These are phyloP conservation scores for Diorhabda elongata DNA, from an alignment of 1,140 invertebrate genomes.

Conservation along the genomic window DNA sequence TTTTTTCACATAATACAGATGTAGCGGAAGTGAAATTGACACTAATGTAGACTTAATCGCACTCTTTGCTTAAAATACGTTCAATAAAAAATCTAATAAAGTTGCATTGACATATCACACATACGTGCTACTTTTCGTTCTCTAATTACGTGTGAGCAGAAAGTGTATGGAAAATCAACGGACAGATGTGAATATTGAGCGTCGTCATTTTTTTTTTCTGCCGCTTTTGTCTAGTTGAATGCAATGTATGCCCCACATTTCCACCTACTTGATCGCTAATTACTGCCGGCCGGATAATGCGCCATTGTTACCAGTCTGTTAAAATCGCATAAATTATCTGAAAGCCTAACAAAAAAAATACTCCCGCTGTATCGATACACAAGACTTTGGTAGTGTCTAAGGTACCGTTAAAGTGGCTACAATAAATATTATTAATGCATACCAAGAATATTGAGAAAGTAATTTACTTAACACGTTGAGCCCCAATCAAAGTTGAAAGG, in stretches of 20 bases:
- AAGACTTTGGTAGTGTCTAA: not conserved
- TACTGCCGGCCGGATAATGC: slow-evolving; percentile 40
- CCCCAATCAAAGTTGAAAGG: no score
- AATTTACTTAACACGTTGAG: no score
- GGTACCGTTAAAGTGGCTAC: not conserved
- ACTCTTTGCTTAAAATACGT: no score
- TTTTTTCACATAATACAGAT: no score
- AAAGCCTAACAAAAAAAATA: slow-evolving; percentile 16
- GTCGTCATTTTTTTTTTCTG: slow-evolving; percentile 30
- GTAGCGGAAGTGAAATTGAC: no score
- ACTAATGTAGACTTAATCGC: no score
- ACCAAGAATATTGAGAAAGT: no score
- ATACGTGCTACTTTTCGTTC: slow-evolving; percentile 10
- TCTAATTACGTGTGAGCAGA: slow-evolving; percentile 16
- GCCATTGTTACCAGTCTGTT: slow-evolving; percentile 42
- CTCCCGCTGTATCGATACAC: slow-evolving; percentile 8
- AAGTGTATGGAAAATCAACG: slow-evolving; percentile 25
- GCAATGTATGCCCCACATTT: slow-evolving; percentile 42
- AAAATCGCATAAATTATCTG: slow-evolving; percentile 46
- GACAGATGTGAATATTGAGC: slow-evolving; percentile 41
- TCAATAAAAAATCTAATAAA: no score
- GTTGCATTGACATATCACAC: no score
- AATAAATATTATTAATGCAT: no score
- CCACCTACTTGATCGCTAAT: slow-evolving; percentile 47
- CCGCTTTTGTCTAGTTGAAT: slow-evolving; percentile 42